A percentile compares a stretch with the other conserved stretches of the same genome.
Evolutionary conservation across 1,140 invertebrate genomes (phyloP).

Genomic region (Aricia agestis): DNA sequence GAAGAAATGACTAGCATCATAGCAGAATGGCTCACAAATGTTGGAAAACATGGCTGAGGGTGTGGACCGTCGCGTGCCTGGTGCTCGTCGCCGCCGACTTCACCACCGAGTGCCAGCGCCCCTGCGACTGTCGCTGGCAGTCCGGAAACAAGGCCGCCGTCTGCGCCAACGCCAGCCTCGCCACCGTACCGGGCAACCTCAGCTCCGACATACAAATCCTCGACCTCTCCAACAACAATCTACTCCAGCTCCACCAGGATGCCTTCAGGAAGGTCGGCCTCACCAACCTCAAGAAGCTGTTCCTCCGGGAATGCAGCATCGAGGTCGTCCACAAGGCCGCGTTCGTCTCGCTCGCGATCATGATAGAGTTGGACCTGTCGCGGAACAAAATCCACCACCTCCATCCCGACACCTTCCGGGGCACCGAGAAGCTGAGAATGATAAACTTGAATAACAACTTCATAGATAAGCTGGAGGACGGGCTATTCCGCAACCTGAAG

Average conservation of each 20-base stretch:
- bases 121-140: slow-evolving; percentile 87
- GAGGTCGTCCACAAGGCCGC: slow-evolving; percentile 82
- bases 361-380: slow-evolving; percentile 91
- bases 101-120: slow-evolving; percentile 69
- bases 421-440: slow-evolving; percentile 82
- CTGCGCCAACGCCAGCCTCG: slow-evolving; percentile 81
- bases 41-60: slow-evolving; percentile 68
- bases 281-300: slow-evolving; percentile 88
- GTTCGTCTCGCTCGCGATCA: slow-evolving; percentile 84
- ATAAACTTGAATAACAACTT: slow-evolving; percentile 85
- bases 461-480: slow-evolving; percentile 82
- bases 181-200: slow-evolving; percentile 81
- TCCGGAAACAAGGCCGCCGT: slow-evolving; percentile 89
- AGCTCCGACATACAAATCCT: slow-evolving; percentile 86
- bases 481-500: slow-evolving; percentile 84
- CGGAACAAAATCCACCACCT: slow-evolving; percentile 84
- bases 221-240: slow-evolving; percentile 80
- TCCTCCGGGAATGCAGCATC: slow-evolving; percentile 84
- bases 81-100: slow-evolving; percentile 58
- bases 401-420: slow-evolving; percentile 83
- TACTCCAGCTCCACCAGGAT: slow-evolving; percentile 58
- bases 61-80: slow-evolving; percentile 45
- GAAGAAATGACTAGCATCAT: slow-evolving; percentile 63
- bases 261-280: slow-evolving; percentile 83
- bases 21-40: slow-evolving; percentile 69